Evolutionary conservation across 2,888 invertebrate species (phyloP).

Genomic region (Microdon myrmicae): DNA sequence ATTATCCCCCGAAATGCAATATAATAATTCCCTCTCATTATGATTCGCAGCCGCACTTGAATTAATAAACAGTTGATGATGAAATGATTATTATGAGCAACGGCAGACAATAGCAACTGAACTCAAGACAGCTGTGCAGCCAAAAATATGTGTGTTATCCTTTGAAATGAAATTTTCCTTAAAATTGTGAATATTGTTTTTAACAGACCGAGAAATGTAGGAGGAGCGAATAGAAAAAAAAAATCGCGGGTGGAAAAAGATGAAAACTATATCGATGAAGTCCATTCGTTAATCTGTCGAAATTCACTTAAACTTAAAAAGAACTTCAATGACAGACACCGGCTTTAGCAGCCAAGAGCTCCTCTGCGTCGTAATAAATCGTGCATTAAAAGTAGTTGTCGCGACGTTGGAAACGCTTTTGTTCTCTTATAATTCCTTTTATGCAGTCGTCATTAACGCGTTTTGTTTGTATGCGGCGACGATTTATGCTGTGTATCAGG

Average conservation of each 20-base stretch:
- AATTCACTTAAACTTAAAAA: constrained; percentile 6
- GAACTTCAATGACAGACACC: no score
- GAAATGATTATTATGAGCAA: constrained; percentile 8
- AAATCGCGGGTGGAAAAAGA: no score
- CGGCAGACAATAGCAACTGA: neutral
- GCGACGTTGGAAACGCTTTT: neutral
- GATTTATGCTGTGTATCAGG: constrained; percentile 7
- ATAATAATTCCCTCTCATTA: constrained; percentile 11
- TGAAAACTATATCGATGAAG: constrained; percentile 1
- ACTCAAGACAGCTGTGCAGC: neutral
- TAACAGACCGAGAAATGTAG: neutral
- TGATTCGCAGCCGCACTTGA: constrained; percentile 13
- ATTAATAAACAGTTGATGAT: constrained; percentile 16
- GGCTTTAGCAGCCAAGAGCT: constrained; percentile 8
- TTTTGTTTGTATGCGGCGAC: constrained; percentile 18
- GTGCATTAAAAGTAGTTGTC: constrained; percentile 1
- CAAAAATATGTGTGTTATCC: neutral
- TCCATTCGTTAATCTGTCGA: neutral
- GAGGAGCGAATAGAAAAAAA: neutral
- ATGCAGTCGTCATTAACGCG: constrained; percentile 21
- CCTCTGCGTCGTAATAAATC: constrained; percentile 10
- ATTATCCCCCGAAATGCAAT: constrained; percentile 14
- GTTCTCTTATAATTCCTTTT: constrained; percentile 6
- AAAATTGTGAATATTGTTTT: constrained; percentile 1
- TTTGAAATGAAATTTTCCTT: constrained; percentile 1